A percentile compares a stretch with the other conserved stretches of the same genome.
Evolutionary conservation across 2,888 invertebrate genomes (phyloP).

Genomic region (Noctua pronuba): DNA sequence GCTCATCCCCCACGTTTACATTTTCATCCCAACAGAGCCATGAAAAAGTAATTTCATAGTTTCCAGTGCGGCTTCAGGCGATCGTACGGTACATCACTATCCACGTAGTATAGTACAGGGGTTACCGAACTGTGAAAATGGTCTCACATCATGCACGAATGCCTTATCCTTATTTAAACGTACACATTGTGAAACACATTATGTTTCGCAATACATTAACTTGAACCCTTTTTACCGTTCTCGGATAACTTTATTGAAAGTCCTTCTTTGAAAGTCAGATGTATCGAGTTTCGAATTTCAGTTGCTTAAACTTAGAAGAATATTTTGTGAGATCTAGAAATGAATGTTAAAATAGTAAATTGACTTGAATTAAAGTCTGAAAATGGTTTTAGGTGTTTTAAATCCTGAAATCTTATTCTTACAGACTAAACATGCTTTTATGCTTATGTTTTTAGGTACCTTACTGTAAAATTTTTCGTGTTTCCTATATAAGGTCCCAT

Average conservation of each 20-base stretch:
- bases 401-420: background rate
- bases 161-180: slow-evolving; percentile 55
- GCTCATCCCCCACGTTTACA: slow-evolving; percentile 24
- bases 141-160: slow-evolving; percentile 61
- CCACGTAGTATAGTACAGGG: slow-evolving; percentile 12
- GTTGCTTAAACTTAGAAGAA: slow-evolving; percentile 29
- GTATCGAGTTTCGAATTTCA: slow-evolving; percentile 41
- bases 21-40: slow-evolving; percentile 29
- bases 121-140: slow-evolving; percentile 64
- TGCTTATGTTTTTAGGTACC: background rate
- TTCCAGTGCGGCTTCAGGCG: slow-evolving; percentile 40
- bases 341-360: slow-evolving; percentile 11
- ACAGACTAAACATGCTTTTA: background rate
- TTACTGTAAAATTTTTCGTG: too few species aligned
- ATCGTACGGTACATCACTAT: slow-evolving; percentile 30
- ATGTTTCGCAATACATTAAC: slow-evolving; percentile 41
- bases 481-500: too few species aligned
- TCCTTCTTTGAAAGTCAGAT: slow-evolving; percentile 49
- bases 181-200: slow-evolving; percentile 45
- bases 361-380: slow-evolving; percentile 18
- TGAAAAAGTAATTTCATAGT: slow-evolving; percentile 54
- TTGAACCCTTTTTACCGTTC: slow-evolving; percentile 41
- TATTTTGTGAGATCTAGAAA: slow-evolving; percentile 22
- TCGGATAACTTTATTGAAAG: slow-evolving; percentile 43
- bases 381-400: background rate